Conservation (phyloP, 2,888 invertebrate genomes). For the Polydrusus cervinus region DNA sequence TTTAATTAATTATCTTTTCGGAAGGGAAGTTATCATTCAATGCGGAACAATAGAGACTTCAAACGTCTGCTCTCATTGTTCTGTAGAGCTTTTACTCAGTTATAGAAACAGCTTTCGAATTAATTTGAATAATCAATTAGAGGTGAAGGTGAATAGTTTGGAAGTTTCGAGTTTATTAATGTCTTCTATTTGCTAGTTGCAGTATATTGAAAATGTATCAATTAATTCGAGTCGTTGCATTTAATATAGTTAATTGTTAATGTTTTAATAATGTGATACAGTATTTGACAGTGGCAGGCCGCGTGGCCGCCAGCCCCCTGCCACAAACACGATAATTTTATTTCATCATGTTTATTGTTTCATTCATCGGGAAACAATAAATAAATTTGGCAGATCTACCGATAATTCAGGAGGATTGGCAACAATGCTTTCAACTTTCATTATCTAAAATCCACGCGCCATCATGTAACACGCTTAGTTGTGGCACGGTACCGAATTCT, state of each 20-base stretch:
- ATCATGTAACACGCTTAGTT: too few relatives aligned
- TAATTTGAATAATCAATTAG: conserved; percentile 54
- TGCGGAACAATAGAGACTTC: conserved; percentile 35
- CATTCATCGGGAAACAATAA: too few relatives aligned
- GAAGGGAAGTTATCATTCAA: conserved; percentile 44
- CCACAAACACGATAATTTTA: too few relatives aligned
- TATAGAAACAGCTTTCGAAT: conserved; percentile 52
- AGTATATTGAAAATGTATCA: conserved; percentile 20
- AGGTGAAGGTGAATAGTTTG: conserved; percentile 45
- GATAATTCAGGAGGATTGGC: too few relatives aligned
- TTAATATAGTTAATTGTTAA: not conserved
- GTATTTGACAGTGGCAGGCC: too few relatives aligned
- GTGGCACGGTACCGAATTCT: too few relatives aligned
- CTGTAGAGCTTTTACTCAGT: conserved; percentile 40
- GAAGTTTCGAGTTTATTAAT: conserved; percentile 42
- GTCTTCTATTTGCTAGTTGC: conserved; percentile 24
- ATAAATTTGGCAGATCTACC: too few relatives aligned
- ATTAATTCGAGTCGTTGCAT: not conserved
- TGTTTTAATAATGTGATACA: too few relatives aligned
- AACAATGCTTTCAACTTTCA: too few relatives aligned
- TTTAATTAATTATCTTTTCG: conserved; percentile 42
- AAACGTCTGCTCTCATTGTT: conserved; percentile 45
- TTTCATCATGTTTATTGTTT: too few relatives aligned
- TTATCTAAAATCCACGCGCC: too few relatives aligned
- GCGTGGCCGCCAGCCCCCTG: too few relatives aligned